Evolutionary conservation across 1,140 invertebrate species (phyloP).

Genomic region (Diachasmimorpha longicaudata): DNA sequence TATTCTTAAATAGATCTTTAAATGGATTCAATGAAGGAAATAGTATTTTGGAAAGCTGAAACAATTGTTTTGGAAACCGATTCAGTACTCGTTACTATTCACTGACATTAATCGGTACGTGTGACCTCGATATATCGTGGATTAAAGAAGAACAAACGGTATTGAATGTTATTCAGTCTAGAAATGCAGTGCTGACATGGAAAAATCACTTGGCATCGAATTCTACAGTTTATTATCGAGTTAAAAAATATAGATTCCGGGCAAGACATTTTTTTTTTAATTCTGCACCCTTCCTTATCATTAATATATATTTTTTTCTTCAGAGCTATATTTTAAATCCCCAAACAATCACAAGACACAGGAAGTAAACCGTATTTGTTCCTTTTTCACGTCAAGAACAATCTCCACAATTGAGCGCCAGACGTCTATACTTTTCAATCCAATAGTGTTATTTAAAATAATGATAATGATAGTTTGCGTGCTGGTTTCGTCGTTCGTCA

Average conservation of each 20-base stretch:
- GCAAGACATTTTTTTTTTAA: no score
- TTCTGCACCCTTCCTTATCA: no score
- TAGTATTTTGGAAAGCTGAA: neutral
- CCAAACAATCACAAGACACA: no score
- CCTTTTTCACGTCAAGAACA: no score
- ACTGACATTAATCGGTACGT: conserved; percentile 44
- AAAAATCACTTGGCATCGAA: neutral
- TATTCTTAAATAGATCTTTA: neutral
- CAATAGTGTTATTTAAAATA: neutral
- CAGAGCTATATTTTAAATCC: no score
- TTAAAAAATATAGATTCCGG: no score
- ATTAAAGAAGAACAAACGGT: conserved; percentile 46
- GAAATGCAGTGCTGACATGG: neutral
- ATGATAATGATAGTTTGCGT: neutral
- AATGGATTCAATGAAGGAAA: neutral
- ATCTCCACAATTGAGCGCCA: no score
- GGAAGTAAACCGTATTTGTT: no score
- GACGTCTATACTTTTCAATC: no score
- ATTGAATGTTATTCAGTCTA: conserved; percentile 16
- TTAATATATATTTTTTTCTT: no score
- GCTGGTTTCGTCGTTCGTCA: neutral
- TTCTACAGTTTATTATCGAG: neutral
- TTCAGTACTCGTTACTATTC: conserved; percentile 46
- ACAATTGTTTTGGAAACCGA: neutral
- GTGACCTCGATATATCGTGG: conserved; percentile 41